Base-by-base conservation (phyloP, 2,888 invertebrate genomes). In the Sussaba pulchella region DNA sequence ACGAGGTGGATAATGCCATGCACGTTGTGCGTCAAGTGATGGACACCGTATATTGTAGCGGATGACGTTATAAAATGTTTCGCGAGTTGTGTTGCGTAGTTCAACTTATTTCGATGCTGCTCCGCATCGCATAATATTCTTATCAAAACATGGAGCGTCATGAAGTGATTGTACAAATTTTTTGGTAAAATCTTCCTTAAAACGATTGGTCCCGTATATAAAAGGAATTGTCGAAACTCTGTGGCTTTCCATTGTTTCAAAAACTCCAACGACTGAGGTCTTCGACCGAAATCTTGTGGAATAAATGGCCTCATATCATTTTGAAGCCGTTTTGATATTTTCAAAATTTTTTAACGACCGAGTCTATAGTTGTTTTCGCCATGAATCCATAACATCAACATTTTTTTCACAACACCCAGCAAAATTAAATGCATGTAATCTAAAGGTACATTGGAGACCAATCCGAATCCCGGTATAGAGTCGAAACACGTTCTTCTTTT, bases 231-330 rank as follows among this genome's bases (percentile, higher is more conserved):
- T 36, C 85, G 69, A 39, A 83, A 76, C 67, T 86, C 85, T 8
- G 83, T 86, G 17, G 82, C 82, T 79, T 84, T 83, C 67, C 78
- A 84, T 21, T 67, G 17, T 31, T 75, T 69, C 45, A 81, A 69
- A 41, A 59, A 71, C 31, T 61, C 59, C 47, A 71, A 50, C 26
- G 59, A 61, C 31, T 61, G 61, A 61, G 71, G 71, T 71, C 50
- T 71, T 71, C 71, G 71, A 71, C 71, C 61, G 36, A 71, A 71
- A 71, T 71, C 59, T 71, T 61, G 47, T 71, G 47, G 61, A 71
- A 71, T 71, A 71, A 71, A 50, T 39, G 14, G 71, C 39, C 47
- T 71, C 71, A 61, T 71, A 71, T 71, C 45, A 70, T 59, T 71
- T 61, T 36, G 36, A n/a, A 71, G 61, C 59, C 71, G 61, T 61